Base-by-base conservation (phyloP, 2,113 vertebrate genomes). In the Platycercus adscitus region DNA sequence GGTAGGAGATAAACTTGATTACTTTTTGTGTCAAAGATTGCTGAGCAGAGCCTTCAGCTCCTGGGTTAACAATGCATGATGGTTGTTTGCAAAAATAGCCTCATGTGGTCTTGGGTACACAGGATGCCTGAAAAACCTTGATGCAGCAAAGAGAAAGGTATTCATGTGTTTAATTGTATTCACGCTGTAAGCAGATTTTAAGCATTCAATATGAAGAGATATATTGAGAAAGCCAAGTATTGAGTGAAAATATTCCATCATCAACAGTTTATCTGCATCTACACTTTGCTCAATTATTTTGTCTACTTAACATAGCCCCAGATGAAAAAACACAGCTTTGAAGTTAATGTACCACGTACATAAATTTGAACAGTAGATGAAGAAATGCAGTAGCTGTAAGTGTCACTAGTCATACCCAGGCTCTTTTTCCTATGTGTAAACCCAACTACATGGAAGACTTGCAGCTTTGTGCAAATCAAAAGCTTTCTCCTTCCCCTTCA, bases 61-160 rank as follows among this genome's bases (percentile, higher is more conserved):
- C 28, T 4, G 17, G 24, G 18, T 21, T 46, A 49, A 35, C 17
- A 73, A 24, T 0, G 1, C 1, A 0, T 8, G 21, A 77, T 28
- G 17, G 8, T 19, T 75, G 31, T 18, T 10, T 26, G 29, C 50
- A 69, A 44, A 82, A 72, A 55, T 4, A 92, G 81, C 31, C 16
- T n/a, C 28, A 3, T 33, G 25, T 4, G 8, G 10, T 69, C 60
- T 69, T 58, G 65, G 31, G 20, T 70, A 7, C 5, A 65, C 37
- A 65, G 39, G 58, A 21, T 53, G 15, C 17, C 58, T n/a, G 33
- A 46, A 96, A 64, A 78, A 24, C 7, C 35, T 65, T 69, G 25
- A 65, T 13, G 17, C 10, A 41, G 47, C 33, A 39, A 52, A 80
- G 31, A 81, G 43, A 75, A 53, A 44, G 12, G 25, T 23, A 49